Base-by-base conservation (phyloP, 2,888 invertebrate genomes). In the Chaitophorus viminalis region DNA sequence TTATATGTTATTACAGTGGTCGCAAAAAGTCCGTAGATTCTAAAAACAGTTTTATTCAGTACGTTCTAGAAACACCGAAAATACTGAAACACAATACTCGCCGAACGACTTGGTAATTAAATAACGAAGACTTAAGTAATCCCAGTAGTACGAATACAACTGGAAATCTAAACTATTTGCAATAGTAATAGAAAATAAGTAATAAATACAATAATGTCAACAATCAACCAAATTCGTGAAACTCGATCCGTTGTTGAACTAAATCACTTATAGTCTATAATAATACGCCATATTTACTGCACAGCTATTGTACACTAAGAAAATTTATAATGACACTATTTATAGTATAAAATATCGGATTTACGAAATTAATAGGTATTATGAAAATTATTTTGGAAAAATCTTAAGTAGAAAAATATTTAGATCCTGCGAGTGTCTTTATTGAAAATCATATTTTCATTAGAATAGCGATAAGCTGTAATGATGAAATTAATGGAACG, bases 151-250 rank as follows among this genome's bases (percentile, higher is more conserved):
- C 54, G 6, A 21, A 54, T 18, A 54, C 54, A 21, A 54, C 21
- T 54, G 21, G 1, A 18, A 46, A 21, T 21, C 54, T 54, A 54
- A 21, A 54, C 6, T 2, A 4, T 60, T 18, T 68, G 70, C 46
- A 68, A 81, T 39, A 31, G 68, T 31, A 81, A 70, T 81, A 68
- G 68, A 46, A 81, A 81, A 81, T 46, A 81, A 81, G 21, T 70
- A 46, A 68, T 29, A 79, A n/a, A 65, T 31, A 52, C 14, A 54
- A 25, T 68, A 46, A 81, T 25, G 68, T 70, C 21, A 68, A 81
- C 68, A 81, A 68, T 68, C 68, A 70, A 70, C 46, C 31, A n/a
- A 68, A 46, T 70, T 39, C 46, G 29, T 25, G 68, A 68, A 68
- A 81, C 14, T 31, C 46, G 46, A 68, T 81, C 39, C 14, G 25